Evolutionary conservation across 2,113 vertebrate genomes (phyloP).

Genomic region (Pavo muticus): DNA sequence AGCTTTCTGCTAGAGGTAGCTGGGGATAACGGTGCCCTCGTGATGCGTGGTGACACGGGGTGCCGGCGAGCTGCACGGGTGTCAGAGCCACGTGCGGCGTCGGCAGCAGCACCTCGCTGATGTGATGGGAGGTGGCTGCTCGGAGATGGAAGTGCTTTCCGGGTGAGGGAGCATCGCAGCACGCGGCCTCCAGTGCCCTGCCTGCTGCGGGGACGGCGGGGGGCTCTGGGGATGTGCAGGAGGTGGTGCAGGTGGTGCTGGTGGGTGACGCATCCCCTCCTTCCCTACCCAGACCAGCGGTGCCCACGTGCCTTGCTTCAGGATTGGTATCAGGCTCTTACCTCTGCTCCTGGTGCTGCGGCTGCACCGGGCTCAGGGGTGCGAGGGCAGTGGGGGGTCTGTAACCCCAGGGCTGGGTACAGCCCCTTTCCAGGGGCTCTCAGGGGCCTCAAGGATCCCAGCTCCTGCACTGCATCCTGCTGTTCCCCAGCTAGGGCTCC

Average conservation of each 20-base stretch:
- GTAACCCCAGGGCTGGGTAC: background rate
- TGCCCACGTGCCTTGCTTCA: rapidly evolving
- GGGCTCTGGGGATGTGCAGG: background rate
- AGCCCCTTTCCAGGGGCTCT: background rate
- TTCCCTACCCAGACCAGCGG: background rate
- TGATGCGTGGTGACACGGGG: background rate
- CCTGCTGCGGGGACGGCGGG: background rate
- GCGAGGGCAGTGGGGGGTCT: background rate
- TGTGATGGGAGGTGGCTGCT: background rate
- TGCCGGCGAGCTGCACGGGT: rapidly evolving
- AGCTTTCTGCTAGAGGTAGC: background rate
- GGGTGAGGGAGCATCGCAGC: background rate
- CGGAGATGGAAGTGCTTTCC: background rate
- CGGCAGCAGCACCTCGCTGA: background rate
- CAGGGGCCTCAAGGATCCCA: background rate
- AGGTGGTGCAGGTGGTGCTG: background rate
- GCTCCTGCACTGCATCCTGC: rapidly evolving
- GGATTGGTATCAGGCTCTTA: rapidly evolving
- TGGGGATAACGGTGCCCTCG: background rate
- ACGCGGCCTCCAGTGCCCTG: background rate
- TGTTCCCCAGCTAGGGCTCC: background rate
- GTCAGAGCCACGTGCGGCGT: background rate
- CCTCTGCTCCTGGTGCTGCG: too few species aligned
- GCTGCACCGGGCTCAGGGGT: background rate
- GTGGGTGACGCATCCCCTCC: background rate